Evolutionary conservation across 2,113 vertebrate species (phyloP).

Genomic region (Cynocephalus volans): DNA sequence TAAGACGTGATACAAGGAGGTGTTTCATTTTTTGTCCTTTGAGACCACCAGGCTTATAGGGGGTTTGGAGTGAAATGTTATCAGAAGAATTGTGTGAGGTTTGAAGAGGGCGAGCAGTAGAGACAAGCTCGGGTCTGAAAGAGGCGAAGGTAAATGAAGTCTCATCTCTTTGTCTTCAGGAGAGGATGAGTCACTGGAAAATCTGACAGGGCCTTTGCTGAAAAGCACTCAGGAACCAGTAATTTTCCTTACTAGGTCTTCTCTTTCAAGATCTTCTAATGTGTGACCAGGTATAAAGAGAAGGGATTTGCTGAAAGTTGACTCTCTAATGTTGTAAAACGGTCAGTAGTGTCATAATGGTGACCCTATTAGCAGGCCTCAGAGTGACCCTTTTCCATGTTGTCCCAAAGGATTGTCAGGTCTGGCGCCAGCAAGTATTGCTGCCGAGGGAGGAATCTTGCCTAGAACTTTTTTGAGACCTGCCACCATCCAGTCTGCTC

Average conservation of each 20-base stretch:
- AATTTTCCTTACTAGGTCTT: background rate
- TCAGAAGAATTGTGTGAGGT: background rate
- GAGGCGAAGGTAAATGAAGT: background rate
- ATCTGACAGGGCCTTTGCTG: background rate
- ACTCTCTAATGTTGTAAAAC: constrained; percentile 31
- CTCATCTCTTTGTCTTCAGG: background rate
- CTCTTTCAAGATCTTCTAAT: constrained; percentile 38
- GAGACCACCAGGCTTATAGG: background rate
- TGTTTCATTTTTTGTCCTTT: background rate
- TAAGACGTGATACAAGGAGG: background rate
- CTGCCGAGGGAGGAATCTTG: constrained; percentile 70
- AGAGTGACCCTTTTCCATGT: constrained; percentile 44
- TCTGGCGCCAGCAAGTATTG: constrained; percentile 66
- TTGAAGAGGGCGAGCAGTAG: background rate
- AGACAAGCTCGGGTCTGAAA: background rate
- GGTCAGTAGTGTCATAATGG: constrained; percentile 30
- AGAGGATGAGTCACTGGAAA: constrained; percentile 34
- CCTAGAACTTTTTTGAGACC: constrained; percentile 77
- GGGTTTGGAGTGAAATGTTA: background rate
- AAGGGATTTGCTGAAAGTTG: constrained; percentile 28
- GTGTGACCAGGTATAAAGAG: background rate
- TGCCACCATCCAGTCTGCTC: constrained; percentile 74
- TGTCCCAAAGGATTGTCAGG: constrained; percentile 55
- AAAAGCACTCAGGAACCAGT: constrained; percentile 14
- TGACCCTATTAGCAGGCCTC: constrained; percentile 42